Conservation (phyloP, 2,888 invertebrate species). For the Malthinus seriepunctatus region DNA sequence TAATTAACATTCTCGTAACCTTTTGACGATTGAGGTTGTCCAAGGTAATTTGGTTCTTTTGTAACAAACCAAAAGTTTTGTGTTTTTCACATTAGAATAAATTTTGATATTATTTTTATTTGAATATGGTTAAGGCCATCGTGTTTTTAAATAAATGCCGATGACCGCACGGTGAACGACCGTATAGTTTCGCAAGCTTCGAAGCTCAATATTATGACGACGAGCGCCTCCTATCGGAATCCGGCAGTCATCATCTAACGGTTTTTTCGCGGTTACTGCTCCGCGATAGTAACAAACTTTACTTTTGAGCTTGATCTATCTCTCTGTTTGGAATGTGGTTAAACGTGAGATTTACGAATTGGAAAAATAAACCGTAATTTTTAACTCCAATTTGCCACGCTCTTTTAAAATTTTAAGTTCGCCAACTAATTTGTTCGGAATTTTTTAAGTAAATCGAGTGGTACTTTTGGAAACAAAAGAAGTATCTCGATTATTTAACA, state of each 20-base stretch:
- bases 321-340: slow-evolving; percentile 17
- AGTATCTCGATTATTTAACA: too few relatives aligned
- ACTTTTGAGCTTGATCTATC: slow-evolving; percentile 27
- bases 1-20: too few relatives aligned
- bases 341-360: not conserved
- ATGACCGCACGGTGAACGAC: slow-evolving; percentile 35
- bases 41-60: too few relatives aligned
- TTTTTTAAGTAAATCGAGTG: too few relatives aligned
- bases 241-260: slow-evolving; percentile 38
- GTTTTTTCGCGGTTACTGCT: slow-evolving; percentile 39
- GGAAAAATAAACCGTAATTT: slow-evolving; percentile 3
- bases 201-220: slow-evolving; percentile 37
- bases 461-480: too few relatives aligned
- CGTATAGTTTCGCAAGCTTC: slow-evolving; percentile 34
- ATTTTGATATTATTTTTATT: too few relatives aligned
- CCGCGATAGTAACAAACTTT: slow-evolving; percentile 27
- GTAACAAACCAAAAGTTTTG: too few relatives aligned
- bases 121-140: too few relatives aligned
- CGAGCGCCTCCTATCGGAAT: slow-evolving; percentile 38
- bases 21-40: too few relatives aligned
- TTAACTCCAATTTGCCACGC: not conserved
- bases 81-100: too few relatives aligned
- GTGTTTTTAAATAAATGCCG: slow-evolving; percentile 8
- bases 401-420: too few relatives aligned
- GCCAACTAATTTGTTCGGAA: too few relatives aligned